Evolutionary conservation across 2,113 vertebrate species (phyloP), one percentile per base, ranked within the genome.

Genomic region (Coptodon rendalli): DNA sequence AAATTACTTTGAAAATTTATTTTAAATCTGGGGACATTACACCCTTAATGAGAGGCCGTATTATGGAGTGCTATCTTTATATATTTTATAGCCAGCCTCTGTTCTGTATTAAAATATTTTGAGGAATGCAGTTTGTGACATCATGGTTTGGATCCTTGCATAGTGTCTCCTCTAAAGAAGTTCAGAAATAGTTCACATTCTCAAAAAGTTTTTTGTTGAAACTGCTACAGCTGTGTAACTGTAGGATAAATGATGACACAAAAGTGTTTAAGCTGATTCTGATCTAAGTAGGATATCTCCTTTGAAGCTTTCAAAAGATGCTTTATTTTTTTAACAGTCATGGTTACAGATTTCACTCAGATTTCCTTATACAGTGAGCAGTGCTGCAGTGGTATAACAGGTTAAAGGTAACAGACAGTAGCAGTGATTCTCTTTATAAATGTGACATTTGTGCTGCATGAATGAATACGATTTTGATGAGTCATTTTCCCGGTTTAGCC

Each of bases 401-500:
- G 27, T 78, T n/a, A 52, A 52, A 31, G 16, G 16, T 50, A 85
- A 40, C 12, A 83, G 36, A 29, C 31, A 80, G 8, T 36, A 56
- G 24, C 22, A 88, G 29, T 14, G 16, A 7, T 48, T 45, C n/a
- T 73, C 19, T 80, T 43, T 14, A 57, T 34, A 19, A 31, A 73
- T 43, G 7, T 6, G 11, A 50, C 16, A 31, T 31, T 78, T 78
- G 48, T 78, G 45, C 45, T 31, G 45, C 10, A 52, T 50, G 45
- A 78, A 52, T 78, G 27, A 19, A 31, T 11, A 78, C 1, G 3
- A 52, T 78, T 78, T 52, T 78, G 27, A 50, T 78, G 16, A 54
- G 45, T 89, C 83, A 90, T 31, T 94, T 94, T 82, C 66, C 87
- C 5, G 78, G 14, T 54, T 89, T 91, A 40, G 76, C 9, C 87